These are phyloP conservation scores for Platyscapa corneri DNA, from an alignment of 1,140 invertebrate genomes.

Conservation along the genomic window DNA sequence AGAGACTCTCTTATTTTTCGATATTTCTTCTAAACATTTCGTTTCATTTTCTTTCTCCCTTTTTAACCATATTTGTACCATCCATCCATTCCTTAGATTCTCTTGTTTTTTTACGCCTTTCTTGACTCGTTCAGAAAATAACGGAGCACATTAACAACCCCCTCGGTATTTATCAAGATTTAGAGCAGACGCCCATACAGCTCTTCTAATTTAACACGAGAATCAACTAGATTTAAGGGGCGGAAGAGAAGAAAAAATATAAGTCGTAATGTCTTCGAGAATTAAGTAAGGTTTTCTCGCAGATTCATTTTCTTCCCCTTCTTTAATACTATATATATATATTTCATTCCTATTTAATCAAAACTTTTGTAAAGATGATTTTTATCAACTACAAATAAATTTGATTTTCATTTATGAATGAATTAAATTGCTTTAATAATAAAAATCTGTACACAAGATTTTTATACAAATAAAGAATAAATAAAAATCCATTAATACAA, in stretches of 20 bases:
- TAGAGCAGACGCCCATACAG: slow-evolving; percentile 27
- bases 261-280: slow-evolving; percentile 41
- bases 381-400: no score
- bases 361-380: no score
- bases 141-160: slow-evolving; percentile 47
- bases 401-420: no score
- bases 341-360: no score
- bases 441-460: no score
- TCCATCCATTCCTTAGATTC: background rate
- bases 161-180: slow-evolving; percentile 51
- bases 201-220: slow-evolving; percentile 54
- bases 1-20: slow-evolving; percentile 50
- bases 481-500: no score
- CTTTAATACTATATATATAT: background rate
- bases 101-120: slow-evolving; percentile 16
- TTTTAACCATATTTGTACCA: background rate
- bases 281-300: slow-evolving; percentile 45
- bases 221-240: slow-evolving; percentile 45
- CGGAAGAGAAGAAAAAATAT: slow-evolving; percentile 11
- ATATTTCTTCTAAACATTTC: slow-evolving; percentile 28
- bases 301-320: slow-evolving; percentile 21
- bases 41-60: background rate
- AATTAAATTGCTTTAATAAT: no score
- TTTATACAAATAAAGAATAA: no score
- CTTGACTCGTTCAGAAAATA: slow-evolving; percentile 38